Evolutionary conservation across 2,888 invertebrate species (phyloP).

Genomic region (Tupiocoris notatus): DNA sequence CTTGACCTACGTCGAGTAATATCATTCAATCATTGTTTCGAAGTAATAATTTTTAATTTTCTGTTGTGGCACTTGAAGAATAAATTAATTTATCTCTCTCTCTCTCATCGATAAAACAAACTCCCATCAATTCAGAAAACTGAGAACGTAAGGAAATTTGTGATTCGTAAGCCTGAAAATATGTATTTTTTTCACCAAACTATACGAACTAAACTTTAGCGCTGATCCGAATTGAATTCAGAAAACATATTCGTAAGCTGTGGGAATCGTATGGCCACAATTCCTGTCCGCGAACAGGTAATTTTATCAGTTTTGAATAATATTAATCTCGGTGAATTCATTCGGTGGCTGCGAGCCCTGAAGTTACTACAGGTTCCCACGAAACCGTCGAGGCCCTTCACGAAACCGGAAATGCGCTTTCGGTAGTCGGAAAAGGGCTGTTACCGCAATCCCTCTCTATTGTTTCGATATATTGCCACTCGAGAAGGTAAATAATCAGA

Average conservation of each 20-base stretch:
- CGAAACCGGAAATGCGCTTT: slow-evolving; percentile 29
- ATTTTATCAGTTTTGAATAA: not conserved
- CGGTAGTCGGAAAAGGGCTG: not conserved
- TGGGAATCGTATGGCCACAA: not conserved
- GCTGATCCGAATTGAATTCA: too few relatives aligned
- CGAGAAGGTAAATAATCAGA: slow-evolving; percentile 22
- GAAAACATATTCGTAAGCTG: not conserved
- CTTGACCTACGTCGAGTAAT: too few relatives aligned
- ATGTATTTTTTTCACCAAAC: too few relatives aligned
- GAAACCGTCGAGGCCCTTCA: not conserved
- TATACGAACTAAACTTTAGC: too few relatives aligned
- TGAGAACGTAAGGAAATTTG: too few relatives aligned
- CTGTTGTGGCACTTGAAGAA: too few relatives aligned
- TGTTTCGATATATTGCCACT: slow-evolving; percentile 10
- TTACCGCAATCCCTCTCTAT: not conserved
- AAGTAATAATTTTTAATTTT: too few relatives aligned
- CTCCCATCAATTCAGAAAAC: too few relatives aligned
- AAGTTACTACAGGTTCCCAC: slow-evolving; percentile 7
- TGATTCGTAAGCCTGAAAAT: too few relatives aligned
- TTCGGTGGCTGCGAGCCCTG: not conserved
- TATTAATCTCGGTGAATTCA: not conserved
- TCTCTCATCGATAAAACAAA: too few relatives aligned
- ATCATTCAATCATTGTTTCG: too few relatives aligned
- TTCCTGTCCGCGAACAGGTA: not conserved
- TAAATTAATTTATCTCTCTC: too few relatives aligned